Evolutionary conservation across 2,888 invertebrate species (phyloP), one percentile per base, ranked within the genome.

Genomic region (Hyles lineata): DNA sequence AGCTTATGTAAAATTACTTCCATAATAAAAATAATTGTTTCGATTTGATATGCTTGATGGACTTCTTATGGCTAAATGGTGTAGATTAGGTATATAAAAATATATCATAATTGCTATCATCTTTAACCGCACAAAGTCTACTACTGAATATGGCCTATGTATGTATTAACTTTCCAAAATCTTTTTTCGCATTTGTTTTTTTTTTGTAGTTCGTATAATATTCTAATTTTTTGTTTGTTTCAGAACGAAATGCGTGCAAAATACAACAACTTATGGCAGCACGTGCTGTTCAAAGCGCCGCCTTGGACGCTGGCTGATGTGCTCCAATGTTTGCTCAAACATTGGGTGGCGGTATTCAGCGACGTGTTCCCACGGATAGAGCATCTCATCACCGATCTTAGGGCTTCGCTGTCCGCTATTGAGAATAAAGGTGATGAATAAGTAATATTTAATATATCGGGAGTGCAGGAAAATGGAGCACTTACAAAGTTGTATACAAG

Each of bases 331-430:
- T 87, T 96, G 77, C 90, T 95, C 72, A 95, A 95, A 82, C 96
- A 96, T 84, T 96, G 96, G 96, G 85, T 92, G 11, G 93, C 95
- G 0, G 95, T 96, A 17, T 96, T 96, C 90, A 90, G 86, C 74
- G 94, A 95, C 35, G 94, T 94, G 32, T 94, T 94, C 80, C 94
- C 94, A 0, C 80, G 94, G 76, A 93, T 94, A 73, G 89, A 94
- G 72, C 90, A 89, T 60, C 82, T 94, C 19, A 82, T 94, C 75
- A 84, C 83, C 0, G 93, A 93, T 29, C 77, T 94, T 35, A 89
- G 85, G 78, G 86, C 85, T 55, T 77, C 85, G 0, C 75, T 90
- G 1, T 72, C 73, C 1, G 78, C 83, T 62, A 87, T 93, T 15
- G 85, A 90, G 70, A 87, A 75, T 23, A 93, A 92, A 86, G 88